Evolutionary conservation across 1,140 invertebrate genomes (phyloP).

Genomic region (Lepidurus packardi): DNA sequence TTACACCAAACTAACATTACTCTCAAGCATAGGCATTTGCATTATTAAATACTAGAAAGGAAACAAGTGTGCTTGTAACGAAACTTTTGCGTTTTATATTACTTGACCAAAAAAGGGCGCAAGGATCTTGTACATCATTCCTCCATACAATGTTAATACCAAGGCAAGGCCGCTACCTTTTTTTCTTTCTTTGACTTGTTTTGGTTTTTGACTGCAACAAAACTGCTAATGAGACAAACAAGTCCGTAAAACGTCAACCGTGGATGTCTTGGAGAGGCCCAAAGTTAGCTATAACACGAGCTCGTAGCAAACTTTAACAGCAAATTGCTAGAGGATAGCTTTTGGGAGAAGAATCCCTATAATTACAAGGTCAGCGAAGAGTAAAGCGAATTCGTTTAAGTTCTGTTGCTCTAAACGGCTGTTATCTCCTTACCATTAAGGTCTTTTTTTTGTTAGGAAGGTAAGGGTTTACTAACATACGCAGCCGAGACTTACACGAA

Average conservation of each 20-base stretch:
- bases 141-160: conserved; percentile 19
- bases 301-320: not conserved
- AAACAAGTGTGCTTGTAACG: conserved; percentile 3
- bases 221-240: conserved; percentile 13
- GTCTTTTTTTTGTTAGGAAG: not conserved
- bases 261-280: not conserved
- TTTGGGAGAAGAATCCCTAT: not conserved
- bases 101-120: conserved; percentile 1
- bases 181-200: not conserved
- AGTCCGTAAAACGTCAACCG: not conserved
- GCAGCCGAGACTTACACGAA: not conserved
- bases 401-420: not conserved
- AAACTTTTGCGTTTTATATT: not conserved
- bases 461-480: not conserved
- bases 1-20: not conserved
- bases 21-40: not conserved
- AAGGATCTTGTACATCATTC: conserved; percentile 11
- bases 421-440: not conserved
- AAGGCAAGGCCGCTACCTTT: conserved; percentile 4
- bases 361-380: conserved; percentile 1
- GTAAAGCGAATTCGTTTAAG: not conserved
- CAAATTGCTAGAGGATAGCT: not conserved
- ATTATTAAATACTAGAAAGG: conserved; percentile 16
- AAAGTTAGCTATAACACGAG: conserved; percentile 6
- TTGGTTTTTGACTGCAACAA: not conserved